These are phyloP conservation scores for Caenorhabditis becei DNA, from an alignment of 2,888 invertebrate genomes.

Conservation along the genomic window DNA sequence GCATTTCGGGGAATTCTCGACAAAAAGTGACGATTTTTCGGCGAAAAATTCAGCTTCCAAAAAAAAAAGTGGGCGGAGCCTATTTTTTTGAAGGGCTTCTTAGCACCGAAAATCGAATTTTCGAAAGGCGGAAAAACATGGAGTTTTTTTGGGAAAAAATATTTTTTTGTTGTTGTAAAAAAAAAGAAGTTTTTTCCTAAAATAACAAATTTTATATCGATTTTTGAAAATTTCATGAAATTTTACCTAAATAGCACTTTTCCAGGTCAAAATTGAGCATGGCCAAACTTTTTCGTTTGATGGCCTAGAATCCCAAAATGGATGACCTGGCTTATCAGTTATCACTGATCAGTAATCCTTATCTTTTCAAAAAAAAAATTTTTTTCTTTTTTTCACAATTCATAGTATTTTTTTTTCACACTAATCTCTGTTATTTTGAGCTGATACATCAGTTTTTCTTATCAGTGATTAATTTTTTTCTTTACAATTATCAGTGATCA, in stretches of 20 bases:
- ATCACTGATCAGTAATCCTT: background rate
- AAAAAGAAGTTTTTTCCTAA: background rate
- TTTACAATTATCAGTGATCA: background rate
- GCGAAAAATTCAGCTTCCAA: conserved; percentile 29
- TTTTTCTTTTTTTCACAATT: too few species aligned
- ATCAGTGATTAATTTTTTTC: background rate
- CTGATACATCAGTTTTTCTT: conserved; percentile 1
- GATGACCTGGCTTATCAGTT: background rate
- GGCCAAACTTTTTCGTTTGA: background rate
- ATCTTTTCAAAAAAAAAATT: too few species aligned
- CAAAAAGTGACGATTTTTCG: conserved; percentile 13
- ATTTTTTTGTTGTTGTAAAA: too few species aligned
- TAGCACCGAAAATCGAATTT: conserved; percentile 13
- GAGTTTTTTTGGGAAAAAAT: too few species aligned
- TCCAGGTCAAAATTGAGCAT: too few species aligned
- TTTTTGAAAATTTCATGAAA: too few species aligned
- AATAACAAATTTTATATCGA: too few species aligned
- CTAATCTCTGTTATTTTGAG: conserved; percentile 3
- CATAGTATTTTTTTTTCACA: background rate
- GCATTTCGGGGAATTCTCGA: conserved; percentile 17
- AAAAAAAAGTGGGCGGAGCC: conserved; percentile 5
- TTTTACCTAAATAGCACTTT: too few species aligned
- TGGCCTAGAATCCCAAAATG: background rate
- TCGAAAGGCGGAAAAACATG: background rate
- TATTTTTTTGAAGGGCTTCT: conserved; percentile 12